Conservation (phyloP, 2,888 invertebrate species). For the Eristalinus aeneus region DNA sequence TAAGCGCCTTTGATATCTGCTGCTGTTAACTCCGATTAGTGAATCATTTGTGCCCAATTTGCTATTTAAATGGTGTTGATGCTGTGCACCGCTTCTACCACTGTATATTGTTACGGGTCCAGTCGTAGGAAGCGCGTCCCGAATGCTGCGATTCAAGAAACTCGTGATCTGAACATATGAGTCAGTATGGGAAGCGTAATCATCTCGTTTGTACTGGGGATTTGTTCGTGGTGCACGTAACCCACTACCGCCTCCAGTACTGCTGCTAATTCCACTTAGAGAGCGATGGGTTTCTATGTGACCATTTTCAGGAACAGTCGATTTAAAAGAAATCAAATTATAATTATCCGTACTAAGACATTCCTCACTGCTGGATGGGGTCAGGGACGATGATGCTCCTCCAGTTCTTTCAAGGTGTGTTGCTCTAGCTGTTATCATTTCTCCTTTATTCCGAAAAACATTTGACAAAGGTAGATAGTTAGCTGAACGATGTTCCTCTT, state of each 20-base stretch:
- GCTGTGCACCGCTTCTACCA: conserved; percentile 58
- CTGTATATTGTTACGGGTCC: conserved; percentile 73
- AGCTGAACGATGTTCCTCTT: conserved; percentile 59
- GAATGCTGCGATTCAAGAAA: conserved; percentile 61
- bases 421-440: conserved; percentile 76
- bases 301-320: conserved; percentile 71
- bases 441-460: conserved; percentile 69
- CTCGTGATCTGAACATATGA: conserved; percentile 74
- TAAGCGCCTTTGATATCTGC: conserved; percentile 82
- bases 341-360: conserved; percentile 79
- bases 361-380: conserved; percentile 80
- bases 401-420: conserved; percentile 77
- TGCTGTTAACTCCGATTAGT: conserved; percentile 56
- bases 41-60: conserved; percentile 37
- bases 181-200: conserved; percentile 72
- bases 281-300: conserved; percentile 78
- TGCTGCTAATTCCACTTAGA: conserved; percentile 81
- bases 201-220: conserved; percentile 81
- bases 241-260: conserved; percentile 79
- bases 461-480: conserved; percentile 57
- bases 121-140: conserved; percentile 58
- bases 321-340: conserved; percentile 69
- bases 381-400: conserved; percentile 77
- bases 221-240: conserved; percentile 83
- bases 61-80: conserved; percentile 57